A percentile compares a stretch with the other conserved stretches of the same genome.
Evolutionary conservation across 2,888 invertebrate species (phyloP).

Genomic region (Callimorpha dominula): DNA sequence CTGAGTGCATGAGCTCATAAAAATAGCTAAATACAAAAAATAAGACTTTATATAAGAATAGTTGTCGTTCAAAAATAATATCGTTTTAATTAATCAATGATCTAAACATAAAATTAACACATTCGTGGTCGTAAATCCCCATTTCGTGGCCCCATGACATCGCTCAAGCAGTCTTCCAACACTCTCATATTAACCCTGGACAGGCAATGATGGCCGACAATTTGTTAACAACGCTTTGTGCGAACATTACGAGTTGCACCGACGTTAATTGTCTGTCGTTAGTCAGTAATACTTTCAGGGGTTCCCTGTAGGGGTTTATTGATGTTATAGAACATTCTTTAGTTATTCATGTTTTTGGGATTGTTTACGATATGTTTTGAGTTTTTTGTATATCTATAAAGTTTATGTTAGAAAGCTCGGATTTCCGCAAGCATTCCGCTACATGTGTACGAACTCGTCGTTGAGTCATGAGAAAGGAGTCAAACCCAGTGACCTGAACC

Average conservation of each 20-base stretch:
- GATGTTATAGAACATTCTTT: neutral
- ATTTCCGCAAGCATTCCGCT: too few species aligned
- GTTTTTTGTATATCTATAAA: too few species aligned
- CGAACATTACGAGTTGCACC: slow-evolving; percentile 62
- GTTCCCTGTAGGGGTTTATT: neutral
- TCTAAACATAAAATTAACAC: neutral
- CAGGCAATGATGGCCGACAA: slow-evolving; percentile 67
- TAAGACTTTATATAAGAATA: too few species aligned
- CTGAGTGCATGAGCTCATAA: too few species aligned
- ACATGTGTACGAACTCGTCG: too few species aligned
- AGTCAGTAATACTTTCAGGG: slow-evolving; percentile 38
- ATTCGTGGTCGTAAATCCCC: neutral
- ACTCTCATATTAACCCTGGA: slow-evolving; percentile 69
- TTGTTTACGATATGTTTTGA: neutral
- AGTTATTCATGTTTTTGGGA: slow-evolving; percentile 4
- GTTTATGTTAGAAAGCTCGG: too few species aligned
- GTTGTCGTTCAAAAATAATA: too few species aligned
- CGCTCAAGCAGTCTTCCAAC: slow-evolving; percentile 43
- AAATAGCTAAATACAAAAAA: too few species aligned
- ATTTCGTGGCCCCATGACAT: slow-evolving; percentile 35
- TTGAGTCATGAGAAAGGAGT: too few species aligned
- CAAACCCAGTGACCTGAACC: too few species aligned
- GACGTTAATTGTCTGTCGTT: slow-evolving; percentile 61
- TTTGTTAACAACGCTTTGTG: slow-evolving; percentile 64
- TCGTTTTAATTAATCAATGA: neutral